Evolutionary conservation across 2,888 invertebrate species (phyloP).

Genomic region (Allacma fusca): DNA sequence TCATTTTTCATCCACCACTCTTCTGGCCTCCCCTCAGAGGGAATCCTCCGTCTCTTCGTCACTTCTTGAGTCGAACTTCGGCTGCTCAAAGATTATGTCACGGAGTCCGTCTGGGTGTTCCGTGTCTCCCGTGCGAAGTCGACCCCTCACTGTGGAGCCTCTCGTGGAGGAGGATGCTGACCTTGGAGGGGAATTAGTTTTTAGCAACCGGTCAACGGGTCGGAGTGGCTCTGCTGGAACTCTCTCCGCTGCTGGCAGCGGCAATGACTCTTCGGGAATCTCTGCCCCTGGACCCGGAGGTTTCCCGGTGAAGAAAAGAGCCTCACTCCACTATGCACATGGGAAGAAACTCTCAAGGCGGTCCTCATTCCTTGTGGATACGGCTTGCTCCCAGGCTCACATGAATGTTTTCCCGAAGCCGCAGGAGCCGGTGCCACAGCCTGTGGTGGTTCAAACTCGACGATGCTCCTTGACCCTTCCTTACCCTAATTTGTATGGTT

Average conservation of each 20-base stretch:
- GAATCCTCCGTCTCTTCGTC: slow-evolving; percentile 1
- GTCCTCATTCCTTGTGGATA: slow-evolving; percentile 54
- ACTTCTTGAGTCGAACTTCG: slow-evolving; percentile 13
- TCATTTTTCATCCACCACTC: slow-evolving; percentile 20
- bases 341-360: slow-evolving; percentile 48
- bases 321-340: slow-evolving; percentile 51
- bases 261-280: slow-evolving; percentile 8
- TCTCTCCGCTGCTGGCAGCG: slow-evolving; percentile 40
- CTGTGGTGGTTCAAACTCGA: slow-evolving; percentile 55
- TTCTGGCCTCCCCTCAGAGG: slow-evolving; percentile 26
- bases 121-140: slow-evolving; percentile 44
- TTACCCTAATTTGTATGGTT: slow-evolving; percentile 62
- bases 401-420: slow-evolving; percentile 53
- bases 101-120: slow-evolving; percentile 33
- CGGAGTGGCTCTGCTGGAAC: slow-evolving; percentile 54
- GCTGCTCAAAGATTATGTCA: slow-evolving; percentile 22
- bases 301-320: slow-evolving; percentile 42
- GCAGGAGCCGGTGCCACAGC: slow-evolving; percentile 53
- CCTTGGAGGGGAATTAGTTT: slow-evolving; percentile 39
- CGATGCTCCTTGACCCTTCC: slow-evolving; percentile 62
- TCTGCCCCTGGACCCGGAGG: slow-evolving; percentile 3
- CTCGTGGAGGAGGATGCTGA: slow-evolving; percentile 48
- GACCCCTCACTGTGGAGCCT: slow-evolving; percentile 43
- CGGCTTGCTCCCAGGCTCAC: slow-evolving; percentile 47
- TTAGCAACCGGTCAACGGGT: slow-evolving; percentile 42